Conservation (phyloP, 1,140 invertebrate genomes). For the Micrasema longulum region DNA sequence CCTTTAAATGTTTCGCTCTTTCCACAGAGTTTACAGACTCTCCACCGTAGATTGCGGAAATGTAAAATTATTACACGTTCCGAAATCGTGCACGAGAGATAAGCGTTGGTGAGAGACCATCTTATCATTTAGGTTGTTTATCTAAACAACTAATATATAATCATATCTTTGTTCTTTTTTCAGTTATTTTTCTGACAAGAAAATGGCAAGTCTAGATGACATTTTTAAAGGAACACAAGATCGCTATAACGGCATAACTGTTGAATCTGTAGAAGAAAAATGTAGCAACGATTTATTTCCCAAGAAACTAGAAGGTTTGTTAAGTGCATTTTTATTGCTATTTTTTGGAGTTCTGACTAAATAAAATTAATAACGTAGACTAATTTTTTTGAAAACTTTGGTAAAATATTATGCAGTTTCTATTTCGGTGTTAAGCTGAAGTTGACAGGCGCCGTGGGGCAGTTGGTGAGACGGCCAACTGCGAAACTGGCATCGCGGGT, state of each 20-base stretch:
- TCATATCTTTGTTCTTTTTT: background rate
- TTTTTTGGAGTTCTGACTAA: too few species aligned
- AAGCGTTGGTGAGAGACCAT: conserved; percentile 28
- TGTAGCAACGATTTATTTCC: conserved; percentile 68
- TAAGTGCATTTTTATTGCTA: too few species aligned
- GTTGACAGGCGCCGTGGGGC: too few species aligned
- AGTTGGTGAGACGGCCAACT: too few species aligned
- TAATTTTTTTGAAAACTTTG: too few species aligned
- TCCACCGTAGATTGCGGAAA: conserved; percentile 9
- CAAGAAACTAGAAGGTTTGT: conserved; percentile 69
- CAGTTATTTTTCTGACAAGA: conserved; percentile 23
- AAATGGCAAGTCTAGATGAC: conserved; percentile 28
- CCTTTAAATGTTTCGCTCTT: conserved; percentile 37
- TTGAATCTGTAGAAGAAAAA: conserved; percentile 72
- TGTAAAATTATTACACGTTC: conserved; percentile 13
- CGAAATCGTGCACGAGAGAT: conserved; percentile 14
- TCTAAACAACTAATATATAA: background rate
- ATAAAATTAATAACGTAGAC: too few species aligned
- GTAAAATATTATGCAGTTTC: too few species aligned
- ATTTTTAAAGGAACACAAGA: conserved; percentile 72
- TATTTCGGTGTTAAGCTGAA: too few species aligned
- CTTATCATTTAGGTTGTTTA: conserved; percentile 15
- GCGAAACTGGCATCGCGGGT: too few species aligned
- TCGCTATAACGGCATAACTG: conserved; percentile 77
- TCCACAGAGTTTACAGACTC: conserved; percentile 18